Evolutionary conservation across 2,888 invertebrate species (phyloP), one percentile per base, ranked within the genome.

Genomic region (Amiota minor): DNA sequence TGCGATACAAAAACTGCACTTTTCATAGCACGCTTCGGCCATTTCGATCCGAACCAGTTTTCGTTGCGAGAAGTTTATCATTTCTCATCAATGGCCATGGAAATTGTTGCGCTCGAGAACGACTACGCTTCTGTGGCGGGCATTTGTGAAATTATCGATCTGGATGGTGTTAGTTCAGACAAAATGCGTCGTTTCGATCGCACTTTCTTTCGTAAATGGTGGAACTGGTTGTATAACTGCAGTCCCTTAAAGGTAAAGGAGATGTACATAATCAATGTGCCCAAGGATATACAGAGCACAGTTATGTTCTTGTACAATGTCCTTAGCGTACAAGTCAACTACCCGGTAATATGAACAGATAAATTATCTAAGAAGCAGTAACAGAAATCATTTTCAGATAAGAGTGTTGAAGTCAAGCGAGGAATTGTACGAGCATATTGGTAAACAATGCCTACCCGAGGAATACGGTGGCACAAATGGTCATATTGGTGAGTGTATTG

Each of bases 381-480:
- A 59, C 59, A 12, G 20, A 2, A 59, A 20, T 59, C 11, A 12
- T 50, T 71, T 47, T 0, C 65, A 86, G 86, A 78, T 85, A 61
- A 79, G 77, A 20, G 78, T 87, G 4, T 67, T 86, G 12, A 86
- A 80, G 53, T 78, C 77, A 11, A 71, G 74, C 49, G 84, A 84
- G 46, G 87, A 87, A 20, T 71, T 87, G 9, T 81, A 83, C 45
- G 74, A 81, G 65, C 81, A 88, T 65, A 79, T 87, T 62, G 87
- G 86, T 23, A 85, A 82, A 69, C 77, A 79, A 1, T 79, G 78
- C 49, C 77, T 88, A 71, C 87, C 87, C 0, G 87, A 88, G 79
- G 88, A 87, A 61, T 87, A 87, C 62, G 87, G 87, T 9, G 87
- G 87, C 23, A 77, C 79, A 47, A 87, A 87, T 75, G 87, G 87